Evolutionary conservation across 2,113 vertebrate species (phyloP), one percentile per base, ranked within the genome.

Genomic region (Apodemus sylvaticus): DNA sequence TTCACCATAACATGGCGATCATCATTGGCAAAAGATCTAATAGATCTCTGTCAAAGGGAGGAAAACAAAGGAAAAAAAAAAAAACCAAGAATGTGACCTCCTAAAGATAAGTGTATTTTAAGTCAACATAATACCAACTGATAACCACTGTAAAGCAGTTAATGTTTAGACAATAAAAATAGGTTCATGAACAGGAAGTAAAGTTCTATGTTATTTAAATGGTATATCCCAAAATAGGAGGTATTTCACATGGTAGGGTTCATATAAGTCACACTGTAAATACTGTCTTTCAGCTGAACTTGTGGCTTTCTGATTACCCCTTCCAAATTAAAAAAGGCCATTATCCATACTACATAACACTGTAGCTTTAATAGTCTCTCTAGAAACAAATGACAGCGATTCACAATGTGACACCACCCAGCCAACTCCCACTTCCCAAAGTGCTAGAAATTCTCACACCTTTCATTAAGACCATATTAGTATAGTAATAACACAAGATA

Each of bases 1-100:
- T 99, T 99, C 90, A 99, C 99, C 99, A 99, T 99, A 96, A 99
- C 99, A 53, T 99, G 99, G 98, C 99, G 99, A 98, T 99, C 99
- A 98, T 99, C 99, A 22, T 99, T 99, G 95, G 99, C 99, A 97
- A 99, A 99, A 96, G 99, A 99, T 96, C 99, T 99, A 98, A 99
- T 99, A 95, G 99, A 99, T 99, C 99, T 99, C 99, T 99, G 98
- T 97, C 66, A 94, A 82, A 98, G 97, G 94, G 39, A 26, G 24
- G 0, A 9, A 60, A 64, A 94, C 91, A 88, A 60, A 62, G 89
- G 20, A 24, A 76, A 53, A 95, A 79, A 92, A 90, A 92, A 82
- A 79, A 92, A 90, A 92, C 78, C 92, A 82, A 31, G 51, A 96
- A 96, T 62, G 29, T 36, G 48, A 96, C 34, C 62, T 92, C 68